These are phyloP conservation scores for Seriola aureovittata DNA, from an alignment of 2,113 vertebrate genomes.

Conservation along the genomic window DNA sequence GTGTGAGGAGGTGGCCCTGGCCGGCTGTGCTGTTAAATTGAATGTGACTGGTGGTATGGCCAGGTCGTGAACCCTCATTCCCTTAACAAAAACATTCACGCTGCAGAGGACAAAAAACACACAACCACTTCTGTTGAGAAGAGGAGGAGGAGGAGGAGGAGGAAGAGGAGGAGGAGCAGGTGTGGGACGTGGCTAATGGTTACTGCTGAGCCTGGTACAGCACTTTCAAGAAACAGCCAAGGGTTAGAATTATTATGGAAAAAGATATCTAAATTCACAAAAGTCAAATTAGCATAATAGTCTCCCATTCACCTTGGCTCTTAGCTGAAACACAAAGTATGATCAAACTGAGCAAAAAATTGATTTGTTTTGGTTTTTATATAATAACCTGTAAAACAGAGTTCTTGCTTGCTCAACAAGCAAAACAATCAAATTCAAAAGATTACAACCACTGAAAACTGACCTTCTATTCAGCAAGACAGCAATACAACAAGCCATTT, in stretches of 20 bases:
- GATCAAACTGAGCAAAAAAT: slow-evolving; percentile 34
- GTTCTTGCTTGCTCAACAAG: neutral
- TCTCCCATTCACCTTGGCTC: slow-evolving; percentile 29
- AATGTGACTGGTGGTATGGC: slow-evolving; percentile 83
- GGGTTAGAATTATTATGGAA: slow-evolving; percentile 31
- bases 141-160: slow-evolving; percentile 25
- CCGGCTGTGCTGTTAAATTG: slow-evolving; percentile 75
- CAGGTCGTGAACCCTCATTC: slow-evolving; percentile 82
- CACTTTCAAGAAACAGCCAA: slow-evolving; percentile 49
- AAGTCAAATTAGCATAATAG: slow-evolving; percentile 52
- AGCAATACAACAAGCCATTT: slow-evolving; percentile 1
- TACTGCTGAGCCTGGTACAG: slow-evolving; percentile 47
- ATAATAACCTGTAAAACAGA: slow-evolving; percentile 20
- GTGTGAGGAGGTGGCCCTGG: slow-evolving; percentile 47
- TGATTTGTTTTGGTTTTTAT: neutral
- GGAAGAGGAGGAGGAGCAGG: neutral
- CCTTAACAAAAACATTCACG: slow-evolving; percentile 85
- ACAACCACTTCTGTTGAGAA: slow-evolving; percentile 72
- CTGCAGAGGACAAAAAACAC: slow-evolving; percentile 78
- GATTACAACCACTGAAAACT: slow-evolving; percentile 6
- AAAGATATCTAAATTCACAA: slow-evolving; percentile 42
- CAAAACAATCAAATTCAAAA: slow-evolving; percentile 33
- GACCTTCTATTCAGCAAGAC: slow-evolving; percentile 22
- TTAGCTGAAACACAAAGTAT: slow-evolving; percentile 20
- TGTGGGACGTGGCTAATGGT: slow-evolving; percentile 47